These are phyloP conservation scores for Phyllotis vaccarum DNA, from an alignment of 2,797 vertebrate species.

Conservation along the genomic window DNA sequence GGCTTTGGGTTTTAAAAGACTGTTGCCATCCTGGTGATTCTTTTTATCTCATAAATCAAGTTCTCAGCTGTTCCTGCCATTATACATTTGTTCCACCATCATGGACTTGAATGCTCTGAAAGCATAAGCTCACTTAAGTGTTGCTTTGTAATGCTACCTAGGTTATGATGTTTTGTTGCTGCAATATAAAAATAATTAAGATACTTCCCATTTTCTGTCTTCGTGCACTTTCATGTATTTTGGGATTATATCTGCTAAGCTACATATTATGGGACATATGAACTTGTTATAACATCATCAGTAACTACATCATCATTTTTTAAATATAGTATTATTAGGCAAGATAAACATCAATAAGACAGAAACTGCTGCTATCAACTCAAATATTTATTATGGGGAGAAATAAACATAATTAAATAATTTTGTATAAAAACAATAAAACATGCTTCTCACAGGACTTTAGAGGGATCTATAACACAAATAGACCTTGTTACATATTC, in stretches of 20 bases:
- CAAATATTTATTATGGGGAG: constrained; percentile 24
- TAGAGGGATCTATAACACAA: background rate
- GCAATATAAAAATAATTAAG: background rate
- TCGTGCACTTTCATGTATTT: constrained; percentile 26
- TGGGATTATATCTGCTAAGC: constrained; percentile 29
- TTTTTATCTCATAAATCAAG: background rate
- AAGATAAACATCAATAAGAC: constrained; percentile 19
- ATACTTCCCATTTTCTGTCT: background rate
- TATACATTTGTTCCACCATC: background rate
- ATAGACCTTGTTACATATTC: background rate
- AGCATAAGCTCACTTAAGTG: background rate
- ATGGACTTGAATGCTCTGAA: background rate
- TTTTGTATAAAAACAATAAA: constrained; percentile 51
- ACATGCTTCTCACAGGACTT: background rate
- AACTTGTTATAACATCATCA: constrained; percentile 16
- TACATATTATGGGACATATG: constrained; percentile 40
- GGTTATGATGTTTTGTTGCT: background rate
- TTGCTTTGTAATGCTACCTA: background rate
- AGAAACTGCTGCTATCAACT: constrained; percentile 23
- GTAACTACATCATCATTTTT: constrained; percentile 39
- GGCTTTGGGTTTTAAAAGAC: background rate
- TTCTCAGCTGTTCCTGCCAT: background rate
- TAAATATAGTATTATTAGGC: constrained; percentile 37
- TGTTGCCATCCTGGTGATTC: background rate
- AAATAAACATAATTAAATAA: constrained; percentile 6